Percentiles rank a stretch among this genome's conserved stretches.
Evolutionary conservation across 2,113 vertebrate species (phyloP).

Genomic region (Carassius gibelio): DNA sequence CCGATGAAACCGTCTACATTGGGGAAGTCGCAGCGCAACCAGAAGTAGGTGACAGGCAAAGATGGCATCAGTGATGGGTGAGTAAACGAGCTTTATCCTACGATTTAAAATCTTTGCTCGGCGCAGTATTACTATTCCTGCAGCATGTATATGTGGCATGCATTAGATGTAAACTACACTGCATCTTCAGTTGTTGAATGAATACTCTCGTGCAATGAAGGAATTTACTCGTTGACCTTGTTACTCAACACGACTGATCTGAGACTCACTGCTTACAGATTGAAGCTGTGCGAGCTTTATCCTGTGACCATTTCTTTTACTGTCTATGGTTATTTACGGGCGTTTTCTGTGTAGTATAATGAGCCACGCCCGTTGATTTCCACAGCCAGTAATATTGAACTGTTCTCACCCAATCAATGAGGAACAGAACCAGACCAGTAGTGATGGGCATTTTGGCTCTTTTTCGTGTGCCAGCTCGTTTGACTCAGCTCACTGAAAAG

Average conservation of each 20-base stretch:
- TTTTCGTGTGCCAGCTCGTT: too few species aligned
- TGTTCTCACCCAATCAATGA: too few species aligned
- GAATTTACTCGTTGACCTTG: slow-evolving; percentile 49
- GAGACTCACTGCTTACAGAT: not conserved
- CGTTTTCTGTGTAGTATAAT: too few species aligned
- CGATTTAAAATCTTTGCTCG: slow-evolving; percentile 19
- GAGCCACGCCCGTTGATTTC: too few species aligned
- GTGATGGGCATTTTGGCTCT: too few species aligned
- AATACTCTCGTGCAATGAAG: not conserved
- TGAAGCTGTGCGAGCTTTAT: not conserved
- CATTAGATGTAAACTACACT: too few species aligned
- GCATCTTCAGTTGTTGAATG: not conserved
- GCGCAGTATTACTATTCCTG: rapidly evolving
- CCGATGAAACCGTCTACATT: too few species aligned
- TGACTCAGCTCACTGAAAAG: too few species aligned
- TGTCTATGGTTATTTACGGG: too few species aligned
- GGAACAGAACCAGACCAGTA: too few species aligned
- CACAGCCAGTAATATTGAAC: too few species aligned
- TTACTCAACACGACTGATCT: slow-evolving; percentile 1
- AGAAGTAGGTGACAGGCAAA: slow-evolving; percentile 61
- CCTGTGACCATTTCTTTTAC: too few species aligned
- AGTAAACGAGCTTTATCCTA: slow-evolving; percentile 57
- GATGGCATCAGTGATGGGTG: slow-evolving; percentile 82
- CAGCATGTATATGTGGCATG: not conserved
- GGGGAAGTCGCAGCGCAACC: not conserved